A percentile compares a stretch with the other conserved stretches of the same genome.
Evolutionary conservation across 2,797 vertebrate genomes (phyloP).

Genomic region (Pipistrellus kuhlii): DNA sequence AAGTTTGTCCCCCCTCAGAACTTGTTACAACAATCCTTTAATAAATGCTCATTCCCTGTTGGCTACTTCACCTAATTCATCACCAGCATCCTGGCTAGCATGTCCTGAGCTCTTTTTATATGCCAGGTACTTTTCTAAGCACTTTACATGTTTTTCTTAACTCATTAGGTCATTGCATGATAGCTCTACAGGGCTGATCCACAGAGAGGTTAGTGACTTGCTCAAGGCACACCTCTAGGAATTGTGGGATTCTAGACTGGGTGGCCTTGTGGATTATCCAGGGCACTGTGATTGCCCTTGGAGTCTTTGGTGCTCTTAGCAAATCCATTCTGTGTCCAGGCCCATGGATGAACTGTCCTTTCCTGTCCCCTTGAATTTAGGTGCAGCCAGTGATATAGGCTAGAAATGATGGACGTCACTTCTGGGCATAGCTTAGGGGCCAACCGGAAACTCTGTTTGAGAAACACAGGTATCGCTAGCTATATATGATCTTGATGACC

Average conservation of each 20-base stretch:
- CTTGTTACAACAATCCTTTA: background rate
- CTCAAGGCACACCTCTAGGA: background rate
- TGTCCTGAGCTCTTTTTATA: background rate
- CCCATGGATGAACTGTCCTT: background rate
- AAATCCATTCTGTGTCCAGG: background rate
- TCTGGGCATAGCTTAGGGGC: background rate
- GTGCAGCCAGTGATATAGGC: background rate
- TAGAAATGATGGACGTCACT: background rate
- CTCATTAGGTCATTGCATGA: background rate
- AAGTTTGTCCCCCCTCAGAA: background rate
- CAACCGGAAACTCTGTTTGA: background rate
- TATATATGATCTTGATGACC: background rate
- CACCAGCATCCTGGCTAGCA: background rate
- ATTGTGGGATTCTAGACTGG: background rate
- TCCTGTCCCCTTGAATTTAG: background rate
- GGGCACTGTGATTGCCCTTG: background rate
- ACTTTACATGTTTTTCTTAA: background rate
- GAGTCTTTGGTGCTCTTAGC: background rate
- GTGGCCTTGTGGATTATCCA: background rate
- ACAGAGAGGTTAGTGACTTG: slow-evolving; percentile 5
- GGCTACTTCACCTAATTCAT: background rate
- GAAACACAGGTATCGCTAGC: background rate
- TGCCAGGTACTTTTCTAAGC: background rate
- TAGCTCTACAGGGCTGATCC: background rate
- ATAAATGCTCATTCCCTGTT: background rate